A percentile compares a stretch with the other conserved stretches of the same genome.
These are phyloP conservation scores for Diorhabda carinulata DNA, from an alignment of 1,140 invertebrate species.

Conservation along the genomic window DNA sequence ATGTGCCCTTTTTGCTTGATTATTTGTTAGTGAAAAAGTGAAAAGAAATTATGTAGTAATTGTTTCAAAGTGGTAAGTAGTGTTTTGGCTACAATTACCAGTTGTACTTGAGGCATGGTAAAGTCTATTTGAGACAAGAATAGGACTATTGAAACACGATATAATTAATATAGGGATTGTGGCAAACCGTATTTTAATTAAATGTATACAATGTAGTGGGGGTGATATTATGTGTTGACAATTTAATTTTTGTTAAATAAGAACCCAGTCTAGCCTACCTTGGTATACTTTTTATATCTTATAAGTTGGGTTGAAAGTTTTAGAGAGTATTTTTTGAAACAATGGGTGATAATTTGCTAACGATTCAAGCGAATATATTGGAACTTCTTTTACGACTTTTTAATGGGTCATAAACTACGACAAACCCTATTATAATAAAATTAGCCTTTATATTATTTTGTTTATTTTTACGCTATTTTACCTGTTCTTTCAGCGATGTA, in stretches of 20 bases:
- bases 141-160: no score
- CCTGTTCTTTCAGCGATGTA: neutral
- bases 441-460: neutral
- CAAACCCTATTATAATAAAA: neutral
- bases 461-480: neutral
- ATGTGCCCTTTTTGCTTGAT: constrained; percentile 1
- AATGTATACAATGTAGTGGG: constrained; percentile 2
- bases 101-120: no score
- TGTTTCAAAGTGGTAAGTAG: constrained; percentile 25
- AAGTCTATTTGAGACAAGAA: no score
- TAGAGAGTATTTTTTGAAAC: neutral
- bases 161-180: neutral
- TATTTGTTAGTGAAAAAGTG: constrained; percentile 5
- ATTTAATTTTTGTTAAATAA: neutral
- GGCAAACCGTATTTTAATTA: neutral
- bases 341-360: constrained; percentile 1
- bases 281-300: neutral
- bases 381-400: neutral
- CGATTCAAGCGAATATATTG: neutral
- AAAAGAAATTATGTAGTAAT: constrained; percentile 23
- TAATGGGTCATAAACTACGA: neutral
- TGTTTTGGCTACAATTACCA: neutral
- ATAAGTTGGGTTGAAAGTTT: neutral
- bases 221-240: neutral
- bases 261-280: neutral